A percentile compares a stretch with the other conserved stretches of the same genome.
phyloP scores from a whole-genome alignment of 2,888 invertebrate genomes.

The Nephrotoma guestfalica region DNA sequence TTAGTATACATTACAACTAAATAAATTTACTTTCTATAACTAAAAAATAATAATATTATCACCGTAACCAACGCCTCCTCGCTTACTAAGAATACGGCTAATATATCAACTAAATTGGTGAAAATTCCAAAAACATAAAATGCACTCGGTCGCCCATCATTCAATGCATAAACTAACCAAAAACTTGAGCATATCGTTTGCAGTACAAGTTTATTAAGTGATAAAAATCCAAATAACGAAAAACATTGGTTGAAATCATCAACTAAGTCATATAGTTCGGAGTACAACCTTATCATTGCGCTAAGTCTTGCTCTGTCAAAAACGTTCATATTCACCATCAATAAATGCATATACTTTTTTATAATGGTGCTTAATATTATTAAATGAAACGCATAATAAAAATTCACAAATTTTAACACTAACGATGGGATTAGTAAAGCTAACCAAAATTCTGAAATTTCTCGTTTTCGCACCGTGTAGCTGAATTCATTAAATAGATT shows the following conservation, averaged over 20 bases:
- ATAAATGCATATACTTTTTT: background rate
- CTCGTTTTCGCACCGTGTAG: background rate
- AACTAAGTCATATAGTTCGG: background rate
- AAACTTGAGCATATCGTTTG: background rate
- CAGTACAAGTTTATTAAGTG: background rate
- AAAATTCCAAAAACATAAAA: background rate
- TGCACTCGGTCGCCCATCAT: background rate
- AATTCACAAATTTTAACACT: background rate
- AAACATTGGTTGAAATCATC: background rate
- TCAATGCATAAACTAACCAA: background rate
- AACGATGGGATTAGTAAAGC: background rate
- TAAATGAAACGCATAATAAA: background rate
- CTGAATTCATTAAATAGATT: background rate
- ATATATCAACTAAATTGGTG: background rate
- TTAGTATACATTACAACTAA: background rate
- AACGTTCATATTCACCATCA: background rate
- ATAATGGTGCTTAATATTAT: background rate
- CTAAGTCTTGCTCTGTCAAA: background rate
- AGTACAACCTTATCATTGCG: background rate
- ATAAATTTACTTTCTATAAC: background rate
- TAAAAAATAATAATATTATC: background rate
- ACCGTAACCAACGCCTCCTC: background rate
- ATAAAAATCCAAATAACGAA: background rate
- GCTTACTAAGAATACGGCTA: background rate
- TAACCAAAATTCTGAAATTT: background rate